phyloP scores from a whole-genome alignment of 2,113 vertebrate species.

The Macheiramphus alcinus region DNA sequence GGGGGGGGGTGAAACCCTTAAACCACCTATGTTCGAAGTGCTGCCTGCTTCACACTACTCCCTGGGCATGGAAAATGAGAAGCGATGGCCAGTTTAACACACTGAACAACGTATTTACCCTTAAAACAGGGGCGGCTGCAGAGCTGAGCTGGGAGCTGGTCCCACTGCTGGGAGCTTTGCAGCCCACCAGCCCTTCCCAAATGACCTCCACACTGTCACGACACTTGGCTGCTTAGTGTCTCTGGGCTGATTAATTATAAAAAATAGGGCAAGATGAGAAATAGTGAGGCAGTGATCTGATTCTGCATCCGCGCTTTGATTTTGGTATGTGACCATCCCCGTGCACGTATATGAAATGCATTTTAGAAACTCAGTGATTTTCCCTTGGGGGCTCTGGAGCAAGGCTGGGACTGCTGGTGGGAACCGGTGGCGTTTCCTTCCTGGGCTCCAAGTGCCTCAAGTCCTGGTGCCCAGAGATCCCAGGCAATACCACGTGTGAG shows the following conservation, averaged over 20 bases:
- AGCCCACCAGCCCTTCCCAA: background rate
- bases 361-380: background rate
- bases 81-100: background rate
- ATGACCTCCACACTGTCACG: background rate
- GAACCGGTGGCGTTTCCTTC: rapidly evolving
- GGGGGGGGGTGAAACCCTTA: background rate
- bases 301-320: rapidly evolving
- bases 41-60: background rate
- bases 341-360: background rate
- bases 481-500: background rate
- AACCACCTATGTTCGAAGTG: background rate
- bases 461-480: background rate
- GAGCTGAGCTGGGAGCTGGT: background rate
- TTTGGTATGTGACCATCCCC: rapidly evolving
- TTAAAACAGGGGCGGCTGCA: background rate
- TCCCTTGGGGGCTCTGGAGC: background rate
- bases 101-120: background rate
- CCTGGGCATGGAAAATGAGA: background rate
- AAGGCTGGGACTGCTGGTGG: background rate
- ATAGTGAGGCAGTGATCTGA: rapidly evolving
- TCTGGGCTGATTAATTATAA: background rate
- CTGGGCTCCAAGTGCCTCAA: background rate
- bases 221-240: background rate
- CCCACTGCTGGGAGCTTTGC: background rate
- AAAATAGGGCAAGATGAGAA: background rate